Conservation (phyloP, 1,140 invertebrate genomes). For the Bombus pyrosoma region DNA sequence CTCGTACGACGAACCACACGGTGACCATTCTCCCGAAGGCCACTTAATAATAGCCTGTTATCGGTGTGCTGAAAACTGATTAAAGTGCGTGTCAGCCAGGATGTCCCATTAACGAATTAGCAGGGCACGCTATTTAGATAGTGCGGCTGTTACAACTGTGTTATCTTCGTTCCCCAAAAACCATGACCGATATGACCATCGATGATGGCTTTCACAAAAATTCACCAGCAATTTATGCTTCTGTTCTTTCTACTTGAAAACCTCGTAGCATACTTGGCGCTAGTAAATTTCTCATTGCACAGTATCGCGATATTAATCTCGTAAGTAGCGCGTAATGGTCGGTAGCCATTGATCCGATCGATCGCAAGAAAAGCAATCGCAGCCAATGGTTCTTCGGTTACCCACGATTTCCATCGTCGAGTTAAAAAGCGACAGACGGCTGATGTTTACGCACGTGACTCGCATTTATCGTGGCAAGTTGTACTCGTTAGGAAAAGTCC, state of each 20-base stretch:
- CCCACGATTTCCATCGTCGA: background rate
- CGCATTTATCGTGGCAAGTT: slow-evolving; percentile 25
- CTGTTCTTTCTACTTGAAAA: no score
- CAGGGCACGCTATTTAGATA: slow-evolving; percentile 59
- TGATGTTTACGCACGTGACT: slow-evolving; percentile 9
- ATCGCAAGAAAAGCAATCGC: background rate
- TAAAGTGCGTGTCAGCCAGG: slow-evolving; percentile 60
- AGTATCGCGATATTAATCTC: background rate
- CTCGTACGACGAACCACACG: slow-evolving; percentile 26
- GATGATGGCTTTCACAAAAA: background rate
- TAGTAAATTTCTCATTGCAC: background rate
- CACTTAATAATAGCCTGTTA: slow-evolving; percentile 64
- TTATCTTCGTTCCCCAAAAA: slow-evolving; percentile 52
- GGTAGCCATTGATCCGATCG: background rate
- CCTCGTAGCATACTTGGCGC: background rate
- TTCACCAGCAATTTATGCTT: background rate
- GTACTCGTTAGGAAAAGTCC: slow-evolving; percentile 8
- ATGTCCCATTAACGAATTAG: slow-evolving; percentile 68
- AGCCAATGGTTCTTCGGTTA: background rate
- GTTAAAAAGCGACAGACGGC: slow-evolving; percentile 26
- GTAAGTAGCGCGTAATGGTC: background rate
- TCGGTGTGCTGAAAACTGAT: slow-evolving; percentile 58
- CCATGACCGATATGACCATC: background rate
- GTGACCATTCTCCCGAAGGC: slow-evolving; percentile 52
- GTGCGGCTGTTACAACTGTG: slow-evolving; percentile 11